These are phyloP conservation scores for Agrochola circellaris DNA, from an alignment of 2,888 invertebrate species.

Conservation along the genomic window DNA sequence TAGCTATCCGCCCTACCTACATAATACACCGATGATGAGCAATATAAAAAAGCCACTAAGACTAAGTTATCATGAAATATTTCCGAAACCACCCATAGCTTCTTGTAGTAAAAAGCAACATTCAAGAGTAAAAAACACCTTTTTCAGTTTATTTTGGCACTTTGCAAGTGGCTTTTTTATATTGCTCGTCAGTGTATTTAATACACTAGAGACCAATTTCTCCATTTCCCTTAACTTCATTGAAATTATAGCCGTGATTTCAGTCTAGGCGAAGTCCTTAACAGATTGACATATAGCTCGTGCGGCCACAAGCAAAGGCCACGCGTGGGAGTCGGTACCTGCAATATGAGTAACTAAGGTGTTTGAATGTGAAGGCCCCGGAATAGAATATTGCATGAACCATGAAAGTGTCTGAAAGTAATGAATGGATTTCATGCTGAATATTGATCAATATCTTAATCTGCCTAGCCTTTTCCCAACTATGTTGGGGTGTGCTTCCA, in stretches of 20 bases:
- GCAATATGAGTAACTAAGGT: slow-evolving; percentile 24
- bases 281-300: slow-evolving; percentile 2
- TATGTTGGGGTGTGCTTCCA: no score
- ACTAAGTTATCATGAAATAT: no score
- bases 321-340: slow-evolving; percentile 21
- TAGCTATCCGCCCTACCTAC: not conserved
- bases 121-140: no score
- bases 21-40: no score
- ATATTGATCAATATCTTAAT: no score
- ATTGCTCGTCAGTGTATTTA: no score
- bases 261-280: not conserved
- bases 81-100: no score
- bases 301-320: slow-evolving; percentile 19
- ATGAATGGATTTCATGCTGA: not conserved
- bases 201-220: not conserved
- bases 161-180: no score
- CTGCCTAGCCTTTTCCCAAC: no score
- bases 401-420: not conserved
- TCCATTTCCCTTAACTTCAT: not conserved
- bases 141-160: no score
- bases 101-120: no score
- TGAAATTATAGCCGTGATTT: slow-evolving; percentile 14
- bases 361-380: slow-evolving; percentile 35
- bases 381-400: slow-evolving; percentile 28
- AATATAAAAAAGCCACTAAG: no score